These are phyloP conservation scores for Polydrusus pterygomalis DNA, from an alignment of 2,888 invertebrate species.

Conservation along the genomic window DNA sequence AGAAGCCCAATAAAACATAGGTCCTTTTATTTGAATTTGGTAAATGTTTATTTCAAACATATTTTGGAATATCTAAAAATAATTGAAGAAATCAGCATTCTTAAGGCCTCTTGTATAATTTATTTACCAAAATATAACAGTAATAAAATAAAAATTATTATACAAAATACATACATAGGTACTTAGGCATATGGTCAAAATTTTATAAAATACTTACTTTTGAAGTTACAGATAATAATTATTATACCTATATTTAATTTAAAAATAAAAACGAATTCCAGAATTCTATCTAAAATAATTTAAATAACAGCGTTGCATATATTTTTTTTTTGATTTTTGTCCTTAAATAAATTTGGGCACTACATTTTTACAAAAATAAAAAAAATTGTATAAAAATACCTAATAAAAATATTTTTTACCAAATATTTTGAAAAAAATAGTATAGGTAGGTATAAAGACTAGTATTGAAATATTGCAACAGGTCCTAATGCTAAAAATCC, in stretches of 20 bases:
- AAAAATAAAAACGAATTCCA: conserved; percentile 24
- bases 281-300: conserved; percentile 10
- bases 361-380: conserved; percentile 16
- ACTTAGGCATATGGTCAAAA: conserved; percentile 14
- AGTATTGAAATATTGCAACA: conserved; percentile 18
- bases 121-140: conserved; percentile 25
- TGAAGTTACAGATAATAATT: conserved; percentile 7
- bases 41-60: no score
- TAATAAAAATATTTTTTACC: conserved; percentile 19
- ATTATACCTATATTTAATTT: background rate
- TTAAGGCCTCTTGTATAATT: conserved; percentile 7
- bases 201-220: conserved; percentile 5
- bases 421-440: conserved; percentile 10
- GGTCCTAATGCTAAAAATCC: conserved; percentile 11
- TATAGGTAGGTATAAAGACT: conserved; percentile 10
- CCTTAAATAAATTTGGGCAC: background rate
- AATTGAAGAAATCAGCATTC: background rate
- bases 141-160: conserved; percentile 17
- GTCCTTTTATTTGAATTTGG: no score
- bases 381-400: conserved; percentile 14
- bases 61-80: no score
- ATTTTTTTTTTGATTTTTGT: conserved; percentile 6
- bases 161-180: conserved; percentile 23
- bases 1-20: no score
- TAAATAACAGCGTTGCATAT: conserved; percentile 4